Percentiles rank a stretch among this genome's conserved stretches.
phyloP scores from a whole-genome alignment of 2,797 vertebrate genomes.

The Ficedula albicollis region DNA sequence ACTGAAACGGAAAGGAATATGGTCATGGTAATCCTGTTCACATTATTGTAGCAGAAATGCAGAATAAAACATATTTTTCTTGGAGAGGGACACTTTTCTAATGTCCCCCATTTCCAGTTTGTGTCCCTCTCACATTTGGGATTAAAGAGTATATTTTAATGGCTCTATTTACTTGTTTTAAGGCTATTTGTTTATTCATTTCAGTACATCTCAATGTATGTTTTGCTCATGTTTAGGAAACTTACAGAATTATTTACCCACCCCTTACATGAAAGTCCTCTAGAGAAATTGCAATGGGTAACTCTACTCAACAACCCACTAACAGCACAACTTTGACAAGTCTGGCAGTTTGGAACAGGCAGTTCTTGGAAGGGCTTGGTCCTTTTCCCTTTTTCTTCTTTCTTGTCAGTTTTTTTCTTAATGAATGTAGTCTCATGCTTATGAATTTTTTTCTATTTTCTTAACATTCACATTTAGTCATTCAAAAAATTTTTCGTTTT shows the following conservation, averaged over 20 bases:
- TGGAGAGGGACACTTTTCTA: background rate
- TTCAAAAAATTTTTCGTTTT: background rate
- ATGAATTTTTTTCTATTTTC: background rate
- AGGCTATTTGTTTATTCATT: background rate
- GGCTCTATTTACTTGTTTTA: background rate
- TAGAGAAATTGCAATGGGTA: background rate
- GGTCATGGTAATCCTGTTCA: background rate
- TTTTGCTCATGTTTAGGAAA: background rate
- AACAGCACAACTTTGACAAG: background rate
- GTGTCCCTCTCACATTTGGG: fast-evolving
- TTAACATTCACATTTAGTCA: background rate
- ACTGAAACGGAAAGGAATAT: background rate
- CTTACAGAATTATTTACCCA: background rate
- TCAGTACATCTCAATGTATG: background rate
- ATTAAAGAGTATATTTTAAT: background rate
- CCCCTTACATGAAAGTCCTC: background rate
- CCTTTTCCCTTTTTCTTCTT: background rate
- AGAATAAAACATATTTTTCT: background rate
- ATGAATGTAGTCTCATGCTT: background rate
- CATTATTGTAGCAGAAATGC: background rate
- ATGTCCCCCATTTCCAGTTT: background rate
- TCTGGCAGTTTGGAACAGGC: background rate
- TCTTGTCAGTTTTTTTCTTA: background rate
- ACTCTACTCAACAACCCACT: background rate
- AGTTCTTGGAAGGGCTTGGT: background rate